Percentiles rank a stretch among this genome's conserved stretches.
phyloP scores from a whole-genome alignment of 1,140 invertebrate genomes.

The Gryon sp. region DNA sequence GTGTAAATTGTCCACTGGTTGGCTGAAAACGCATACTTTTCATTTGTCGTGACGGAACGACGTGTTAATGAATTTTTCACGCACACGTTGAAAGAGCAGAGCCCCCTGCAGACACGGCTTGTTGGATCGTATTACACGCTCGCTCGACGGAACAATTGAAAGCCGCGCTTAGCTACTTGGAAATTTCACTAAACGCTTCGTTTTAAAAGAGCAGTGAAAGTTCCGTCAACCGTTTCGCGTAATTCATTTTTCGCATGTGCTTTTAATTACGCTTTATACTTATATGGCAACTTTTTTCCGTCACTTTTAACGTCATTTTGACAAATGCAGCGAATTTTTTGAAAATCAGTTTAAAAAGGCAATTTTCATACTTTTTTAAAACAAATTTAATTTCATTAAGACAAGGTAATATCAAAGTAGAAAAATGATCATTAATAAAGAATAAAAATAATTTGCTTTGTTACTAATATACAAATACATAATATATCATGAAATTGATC shows the following conservation, averaged over 20 bases:
- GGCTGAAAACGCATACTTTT: conserved; percentile 41
- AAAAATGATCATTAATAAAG: no score
- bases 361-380: no score
- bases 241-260: conserved; percentile 18
- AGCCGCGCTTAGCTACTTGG: conserved; percentile 60
- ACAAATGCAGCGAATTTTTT: no score
- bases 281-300: no score
- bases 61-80: conserved; percentile 76
- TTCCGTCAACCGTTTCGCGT: conserved; percentile 35
- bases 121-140: conserved; percentile 78
- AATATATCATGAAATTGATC: conserved; percentile 16
- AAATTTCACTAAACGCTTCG: conserved; percentile 51
- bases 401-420: no score
- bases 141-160: conserved; percentile 74
- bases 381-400: no score
- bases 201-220: conserved; percentile 41
- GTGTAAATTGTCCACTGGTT: conserved; percentile 30
- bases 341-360: no score
- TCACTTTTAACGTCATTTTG: no score
- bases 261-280: conserved; percentile 23
- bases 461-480: no score
- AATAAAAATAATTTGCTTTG: no score
- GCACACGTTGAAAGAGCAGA: conserved; percentile 67
- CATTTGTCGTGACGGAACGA: conserved; percentile 68
- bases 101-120: conserved; percentile 72